phyloP scores from a whole-genome alignment of 2,888 invertebrate genomes.

The Brachylomia viminalis region DNA sequence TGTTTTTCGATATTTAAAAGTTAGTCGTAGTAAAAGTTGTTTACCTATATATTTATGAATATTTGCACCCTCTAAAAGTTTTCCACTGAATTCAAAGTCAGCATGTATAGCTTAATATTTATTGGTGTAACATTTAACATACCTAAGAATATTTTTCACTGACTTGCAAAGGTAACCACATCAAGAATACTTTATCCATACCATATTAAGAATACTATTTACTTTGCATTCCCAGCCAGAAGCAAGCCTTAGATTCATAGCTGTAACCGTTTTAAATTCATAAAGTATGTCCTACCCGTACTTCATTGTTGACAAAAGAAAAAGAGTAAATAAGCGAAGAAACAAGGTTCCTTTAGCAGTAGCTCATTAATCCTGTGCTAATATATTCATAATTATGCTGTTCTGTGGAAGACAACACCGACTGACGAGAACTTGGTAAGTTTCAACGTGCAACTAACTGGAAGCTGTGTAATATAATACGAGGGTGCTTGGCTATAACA shows the following conservation, averaged over 20 bases:
- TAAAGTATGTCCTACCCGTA: conserved; percentile 2
- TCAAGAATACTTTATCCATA: no score
- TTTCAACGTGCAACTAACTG: conserved; percentile 11
- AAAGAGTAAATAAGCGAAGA: conserved; percentile 25
- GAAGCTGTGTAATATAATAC: conserved; percentile 14
- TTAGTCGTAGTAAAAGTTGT: not conserved
- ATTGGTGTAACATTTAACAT: not conserved
- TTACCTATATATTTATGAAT: not conserved
- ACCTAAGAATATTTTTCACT: not conserved
- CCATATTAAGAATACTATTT: no score
- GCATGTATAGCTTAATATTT: not conserved
- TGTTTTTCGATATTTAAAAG: not conserved
- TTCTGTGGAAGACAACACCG: conserved; percentile 39
- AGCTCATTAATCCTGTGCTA: conserved; percentile 58
- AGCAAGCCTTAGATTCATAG: not conserved
- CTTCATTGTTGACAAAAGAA: conserved; percentile 46
- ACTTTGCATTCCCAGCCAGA: not conserved
- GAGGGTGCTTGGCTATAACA: not conserved
- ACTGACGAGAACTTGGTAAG: conserved; percentile 30
- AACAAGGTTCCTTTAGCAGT: conserved; percentile 23
- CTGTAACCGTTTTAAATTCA: conserved; percentile 26
- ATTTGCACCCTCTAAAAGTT: no score
- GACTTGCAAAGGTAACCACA: not conserved
- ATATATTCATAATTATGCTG: conserved; percentile 61
- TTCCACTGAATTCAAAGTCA: not conserved